phyloP scores from a whole-genome alignment of 30 jellyfish, hydroid and myxozoan genomes.

The Turritopsis dohrnii region DNA sequence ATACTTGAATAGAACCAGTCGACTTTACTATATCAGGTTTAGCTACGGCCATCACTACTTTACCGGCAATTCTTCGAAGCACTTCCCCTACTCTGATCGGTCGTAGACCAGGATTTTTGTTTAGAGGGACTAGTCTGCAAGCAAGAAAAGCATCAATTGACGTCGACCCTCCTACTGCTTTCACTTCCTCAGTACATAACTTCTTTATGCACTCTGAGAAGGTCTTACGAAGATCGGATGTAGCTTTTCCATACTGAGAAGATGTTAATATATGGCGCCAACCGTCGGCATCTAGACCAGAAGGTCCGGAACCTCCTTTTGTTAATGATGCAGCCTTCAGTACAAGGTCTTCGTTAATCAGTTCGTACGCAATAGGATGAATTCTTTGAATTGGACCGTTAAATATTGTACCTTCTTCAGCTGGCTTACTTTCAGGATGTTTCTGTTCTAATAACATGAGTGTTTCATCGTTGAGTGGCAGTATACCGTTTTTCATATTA shows the following conservation, averaged over 20 bases:
- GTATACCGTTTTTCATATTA: not conserved
- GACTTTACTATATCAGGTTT: not conserved
- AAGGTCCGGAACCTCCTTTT: not conserved
- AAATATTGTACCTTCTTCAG: not conserved
- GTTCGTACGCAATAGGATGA: not conserved
- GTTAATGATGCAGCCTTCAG: not conserved
- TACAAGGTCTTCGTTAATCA: not conserved
- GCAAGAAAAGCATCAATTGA: no score
- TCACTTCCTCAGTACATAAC: no score
- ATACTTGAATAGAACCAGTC: not conserved
- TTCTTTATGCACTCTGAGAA: not conserved
- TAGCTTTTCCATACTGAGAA: not conserved
- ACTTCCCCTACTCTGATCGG: no score
- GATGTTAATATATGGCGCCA: not conserved
- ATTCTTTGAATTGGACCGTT: not conserved
- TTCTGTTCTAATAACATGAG: not conserved
- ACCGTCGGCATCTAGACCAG: not conserved
- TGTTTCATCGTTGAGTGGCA: not conserved
- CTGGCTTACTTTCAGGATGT: no score
- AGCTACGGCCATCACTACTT: not conserved
- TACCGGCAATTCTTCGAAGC: not conserved
- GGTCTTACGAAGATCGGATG: constrained; percentile 13
- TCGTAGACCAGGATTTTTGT: no score
- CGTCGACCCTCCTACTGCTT: no score
- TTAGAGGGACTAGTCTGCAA: no score